Evolutionary conservation across 2,888 invertebrate species (phyloP).

Genomic region (Cepaea hortensis): DNA sequence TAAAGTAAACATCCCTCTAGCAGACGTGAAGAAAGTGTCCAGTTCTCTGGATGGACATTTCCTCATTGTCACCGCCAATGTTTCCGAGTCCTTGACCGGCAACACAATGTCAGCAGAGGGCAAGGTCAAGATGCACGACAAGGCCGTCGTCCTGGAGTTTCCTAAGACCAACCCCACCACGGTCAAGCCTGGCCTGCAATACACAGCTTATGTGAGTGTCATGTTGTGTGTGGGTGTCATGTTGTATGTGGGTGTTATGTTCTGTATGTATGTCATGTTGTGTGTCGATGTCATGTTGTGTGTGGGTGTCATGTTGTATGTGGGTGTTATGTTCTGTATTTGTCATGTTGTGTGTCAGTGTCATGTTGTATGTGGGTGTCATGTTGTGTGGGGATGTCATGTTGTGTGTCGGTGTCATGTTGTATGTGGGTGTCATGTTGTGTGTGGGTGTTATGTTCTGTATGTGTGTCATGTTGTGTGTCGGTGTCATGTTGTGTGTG

Average conservation of each 20-base stretch:
- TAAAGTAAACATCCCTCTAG: conserved; percentile 40
- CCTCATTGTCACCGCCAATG: conserved; percentile 35
- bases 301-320: too few species aligned
- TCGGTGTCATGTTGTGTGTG: too few species aligned
- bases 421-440: too few species aligned
- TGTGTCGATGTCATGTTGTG: neutral
- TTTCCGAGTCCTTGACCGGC: conserved; percentile 28
- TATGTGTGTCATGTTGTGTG: too few species aligned
- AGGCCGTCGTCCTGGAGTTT: conserved; percentile 85
- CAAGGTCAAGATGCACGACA: conserved; percentile 84
- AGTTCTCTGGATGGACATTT: neutral
- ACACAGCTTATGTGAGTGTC: conserved; percentile 37
- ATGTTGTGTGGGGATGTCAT: too few species aligned
- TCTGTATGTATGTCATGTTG: neutral
- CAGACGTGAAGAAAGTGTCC: conserved; percentile 32
- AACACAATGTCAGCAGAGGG: conserved; percentile 84
- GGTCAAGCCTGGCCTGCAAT: conserved; percentile 85
- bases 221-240: neutral
- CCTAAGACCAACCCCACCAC: conserved; percentile 86
- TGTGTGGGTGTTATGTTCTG: too few species aligned
- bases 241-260: neutral
- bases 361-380: too few species aligned
- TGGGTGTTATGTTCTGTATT: too few species aligned
- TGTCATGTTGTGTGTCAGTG: too few species aligned
- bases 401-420: too few species aligned